These are phyloP conservation scores for Poicephalus gulielmi DNA, from an alignment of 2,113 vertebrate genomes.

Conservation along the genomic window DNA sequence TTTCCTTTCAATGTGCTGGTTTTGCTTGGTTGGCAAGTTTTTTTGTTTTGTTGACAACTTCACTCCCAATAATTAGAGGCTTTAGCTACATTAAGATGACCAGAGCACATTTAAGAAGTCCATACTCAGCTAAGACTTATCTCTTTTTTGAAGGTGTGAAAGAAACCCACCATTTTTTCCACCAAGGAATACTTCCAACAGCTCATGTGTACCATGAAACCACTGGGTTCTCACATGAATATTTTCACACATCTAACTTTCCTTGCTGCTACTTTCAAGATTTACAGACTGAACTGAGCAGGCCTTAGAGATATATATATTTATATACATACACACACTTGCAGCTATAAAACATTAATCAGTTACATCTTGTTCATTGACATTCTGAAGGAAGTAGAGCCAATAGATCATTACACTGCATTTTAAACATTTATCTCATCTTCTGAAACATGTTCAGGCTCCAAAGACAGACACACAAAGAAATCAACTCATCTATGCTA, in stretches of 20 bases:
- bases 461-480: background rate
- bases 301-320: background rate
- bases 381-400: background rate
- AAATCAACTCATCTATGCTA: rapidly evolving
- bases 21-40: background rate
- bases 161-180: background rate
- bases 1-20: background rate
- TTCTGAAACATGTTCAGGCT: background rate
- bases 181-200: background rate
- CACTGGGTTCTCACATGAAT: background rate
- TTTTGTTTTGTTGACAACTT: background rate
- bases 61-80: background rate
- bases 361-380: background rate
- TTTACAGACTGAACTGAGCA: background rate
- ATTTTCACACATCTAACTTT: background rate
- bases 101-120: background rate
- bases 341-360: background rate
- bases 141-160: background rate
- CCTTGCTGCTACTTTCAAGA: background rate
- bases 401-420: background rate
- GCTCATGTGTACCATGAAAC: background rate
- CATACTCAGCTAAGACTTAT: background rate
- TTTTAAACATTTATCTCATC: background rate
- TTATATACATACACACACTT: background rate
- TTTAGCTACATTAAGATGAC: background rate